Percentiles rank a stretch among this genome's conserved stretches.
Conservation (phyloP, 2,888 invertebrate species). For the Xestia sexstrigata region DNA sequence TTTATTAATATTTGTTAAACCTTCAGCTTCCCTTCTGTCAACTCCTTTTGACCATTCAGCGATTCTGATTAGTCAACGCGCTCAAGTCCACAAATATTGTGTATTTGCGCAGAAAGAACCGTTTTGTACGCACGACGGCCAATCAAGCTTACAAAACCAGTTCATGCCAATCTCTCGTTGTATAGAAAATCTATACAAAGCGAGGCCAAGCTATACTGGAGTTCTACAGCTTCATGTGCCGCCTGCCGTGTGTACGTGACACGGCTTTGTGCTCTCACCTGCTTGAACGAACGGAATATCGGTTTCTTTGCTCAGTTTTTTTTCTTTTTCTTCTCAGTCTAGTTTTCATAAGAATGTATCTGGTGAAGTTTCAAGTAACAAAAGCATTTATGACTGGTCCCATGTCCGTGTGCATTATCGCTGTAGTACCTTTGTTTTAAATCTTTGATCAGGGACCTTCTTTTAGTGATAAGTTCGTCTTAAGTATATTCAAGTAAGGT, state of each 20-base stretch:
- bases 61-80: conserved; percentile 3
- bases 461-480: neutral
- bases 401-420: neutral
- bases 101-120: neutral
- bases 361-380: neutral
- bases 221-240: too few relatives aligned
- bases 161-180: too few relatives aligned
- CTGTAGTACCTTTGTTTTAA: neutral
- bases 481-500: too few relatives aligned
- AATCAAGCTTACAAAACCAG: too few relatives aligned
- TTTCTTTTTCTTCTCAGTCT: neutral
- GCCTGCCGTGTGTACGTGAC: too few relatives aligned
- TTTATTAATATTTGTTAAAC: neutral
- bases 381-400: neutral
- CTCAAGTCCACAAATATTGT: conserved; percentile 11
- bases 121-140: neutral
- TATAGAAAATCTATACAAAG: too few relatives aligned
- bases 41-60: conserved; percentile 11
- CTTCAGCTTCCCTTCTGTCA: neutral
- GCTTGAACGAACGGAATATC: conserved; percentile 7
- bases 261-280: neutral
- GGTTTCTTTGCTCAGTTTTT: neutral
- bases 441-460: neutral
- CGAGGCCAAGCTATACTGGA: too few relatives aligned
- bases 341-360: too few relatives aligned